Evolutionary conservation across 1,140 invertebrate species (phyloP), one percentile per base, ranked within the genome.

Genomic region (Atta texana): DNA sequence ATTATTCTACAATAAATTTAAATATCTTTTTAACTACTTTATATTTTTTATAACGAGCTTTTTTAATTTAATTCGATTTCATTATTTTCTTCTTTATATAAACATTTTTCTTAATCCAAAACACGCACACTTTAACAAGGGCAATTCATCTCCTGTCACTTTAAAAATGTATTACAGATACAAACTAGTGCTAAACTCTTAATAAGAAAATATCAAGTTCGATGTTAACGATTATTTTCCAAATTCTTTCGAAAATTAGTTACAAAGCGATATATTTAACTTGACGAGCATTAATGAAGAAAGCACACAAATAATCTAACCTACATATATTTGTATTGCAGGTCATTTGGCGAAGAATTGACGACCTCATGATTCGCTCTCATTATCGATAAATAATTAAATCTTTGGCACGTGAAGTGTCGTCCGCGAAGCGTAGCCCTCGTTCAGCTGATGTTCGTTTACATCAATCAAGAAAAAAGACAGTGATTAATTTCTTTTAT

Each of bases 361-460:
- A 61, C 44, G 55, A 34, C 28, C 69, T 82, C 53, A n/a, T 34
- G 18, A 80, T 71, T 71, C 34, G 21, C 34, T 34, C 53, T 82
- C 69, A 75, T 84, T 84, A 75, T 84, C 68, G 69, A n/a, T 84
- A 75, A 84, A 84, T 75, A 84, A 84, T 84, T 84, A 84, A 84
- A 84, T 55, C 18, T 21, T 61, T 63, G 68, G 18, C 64, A 44
- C 31, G 31, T 21, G 3, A 6, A 69, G 14, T 4, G 39, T 49
- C 34, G 16, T 7, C 61, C 63, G 61, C 49, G n/a, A 44, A 51
- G 28, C 18, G 3, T 39, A 55, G n/a, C 71, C 49, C 44, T 61
- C 68, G 55, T 55, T 21, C 24, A 24, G 24, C 53, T 8, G 55
- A 1, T 8, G 28, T n/a, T 61, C 24, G 69, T 74, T 84, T 34